Base-by-base conservation (phyloP, 2,888 invertebrate species). In the Hirtodrosophila duncani region DNA sequence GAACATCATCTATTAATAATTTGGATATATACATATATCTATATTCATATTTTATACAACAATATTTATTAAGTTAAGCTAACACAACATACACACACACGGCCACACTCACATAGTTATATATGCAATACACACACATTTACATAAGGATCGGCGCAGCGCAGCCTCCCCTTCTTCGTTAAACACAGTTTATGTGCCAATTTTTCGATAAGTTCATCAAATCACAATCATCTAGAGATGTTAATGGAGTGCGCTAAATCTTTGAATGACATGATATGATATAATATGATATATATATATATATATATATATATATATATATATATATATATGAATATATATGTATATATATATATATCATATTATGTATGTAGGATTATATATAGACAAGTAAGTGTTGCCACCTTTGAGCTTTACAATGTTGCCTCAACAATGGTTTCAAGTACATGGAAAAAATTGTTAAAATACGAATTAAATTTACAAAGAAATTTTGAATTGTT, bases 351-450 rank as follows among this genome's bases (percentile, higher is more conserved):
- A 53, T 50, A 30, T 59, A 13, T 20, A 41, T 38, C 38, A 26
- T n/a, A 38, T 38, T 16, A 30, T 20, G 20, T 26, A 29, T 37
- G n/a, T n/a, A n/a, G n/a, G n/a, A n/a, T n/a, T n/a, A n/a, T n/a
- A n/a, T 29, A 39, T 75, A 71, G 64, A 20, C 11, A 17, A 24
- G 11, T 78, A 78, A 78, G 78, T 78, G 79, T 82, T 77, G 80
- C 68, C 80, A 77, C 79, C 82, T 70, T 78, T 81, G 82, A 78
- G 78, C 78, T 78, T 78, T 78, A 78, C 82, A 82, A 56, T 82
- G 82, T 77, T 81, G 78, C 78, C 78, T 78, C 82, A 82, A 78
- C 78, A 78, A 77, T 70, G 82, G 82, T 82, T 82, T 78, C 82
- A 81, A 46, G 56, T 68, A 42, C 33, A 41, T 52, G 51, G 53